Evolutionary conservation across 2,888 invertebrate species (phyloP).

Genomic region (Encarsia formosa): DNA sequence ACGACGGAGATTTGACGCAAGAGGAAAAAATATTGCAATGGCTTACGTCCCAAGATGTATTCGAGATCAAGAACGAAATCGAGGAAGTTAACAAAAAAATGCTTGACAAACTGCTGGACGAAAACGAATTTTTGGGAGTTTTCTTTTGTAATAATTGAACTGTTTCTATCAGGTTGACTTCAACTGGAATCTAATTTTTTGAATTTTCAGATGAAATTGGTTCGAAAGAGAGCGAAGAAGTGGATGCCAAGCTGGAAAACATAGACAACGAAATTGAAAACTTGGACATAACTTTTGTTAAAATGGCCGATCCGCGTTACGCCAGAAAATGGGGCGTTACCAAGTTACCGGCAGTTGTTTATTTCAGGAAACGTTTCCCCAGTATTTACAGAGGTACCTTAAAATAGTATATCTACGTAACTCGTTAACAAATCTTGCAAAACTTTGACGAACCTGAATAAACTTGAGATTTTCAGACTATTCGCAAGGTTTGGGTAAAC

Average conservation of each 20-base stretch:
- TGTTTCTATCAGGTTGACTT: background rate
- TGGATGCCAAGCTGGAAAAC: constrained; percentile 81
- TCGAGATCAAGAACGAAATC: constrained; percentile 93
- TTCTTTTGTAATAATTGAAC: constrained; percentile 77
- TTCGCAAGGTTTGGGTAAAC: too few relatives aligned
- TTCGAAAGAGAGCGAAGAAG: constrained; percentile 74
- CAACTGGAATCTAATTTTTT: background rate
- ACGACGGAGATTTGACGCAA: constrained; percentile 85
- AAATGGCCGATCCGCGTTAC: constrained; percentile 87
- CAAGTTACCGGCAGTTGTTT: constrained; percentile 85
- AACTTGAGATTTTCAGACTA: too few relatives aligned
- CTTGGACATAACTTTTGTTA: constrained; percentile 89
- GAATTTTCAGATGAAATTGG: constrained; percentile 70
- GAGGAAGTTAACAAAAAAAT: constrained; percentile 96
- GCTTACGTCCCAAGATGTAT: constrained; percentile 91
- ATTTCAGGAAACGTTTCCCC: constrained; percentile 86
- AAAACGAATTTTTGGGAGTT: constrained; percentile 91
- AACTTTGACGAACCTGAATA: too few relatives aligned
- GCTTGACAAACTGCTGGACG: constrained; percentile 89
- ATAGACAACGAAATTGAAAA: constrained; percentile 94
- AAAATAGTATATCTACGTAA: too few relatives aligned
- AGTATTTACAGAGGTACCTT: constrained; percentile 90
- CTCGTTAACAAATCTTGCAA: too few relatives aligned
- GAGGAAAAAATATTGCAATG: constrained; percentile 81
- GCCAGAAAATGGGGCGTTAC: constrained; percentile 93